Base-by-base conservation (phyloP, 2,888 invertebrate genomes). In the Athrips mouffetella region DNA sequence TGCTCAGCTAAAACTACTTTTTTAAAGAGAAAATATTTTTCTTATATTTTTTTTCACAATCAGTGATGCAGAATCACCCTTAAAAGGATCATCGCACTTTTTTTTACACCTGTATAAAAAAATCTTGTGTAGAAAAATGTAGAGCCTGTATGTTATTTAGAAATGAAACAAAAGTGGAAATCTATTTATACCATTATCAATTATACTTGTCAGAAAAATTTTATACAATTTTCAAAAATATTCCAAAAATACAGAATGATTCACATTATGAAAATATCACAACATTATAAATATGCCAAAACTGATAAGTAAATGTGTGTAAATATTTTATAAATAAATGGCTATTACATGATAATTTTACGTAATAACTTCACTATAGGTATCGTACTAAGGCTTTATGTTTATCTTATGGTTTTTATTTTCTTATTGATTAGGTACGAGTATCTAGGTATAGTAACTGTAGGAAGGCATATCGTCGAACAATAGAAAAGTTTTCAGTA, bases 211-310 rank as follows among this genome's bases (percentile, higher is more conserved):
- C 79, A 68, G 80, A 85, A 85, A 86, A 80, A 81, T 78, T 82
- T 82, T 50, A 79, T 79, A 84, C 76, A 82, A 70, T 73, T 74
- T 75, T 79, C 71, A 76, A 83, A 87, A 77, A 80, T 73, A 73
- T 76, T 77, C 76, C 73, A 83, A 80, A 77, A 79, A 78, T 78
- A 80, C 80, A 81, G 76, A 68, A 77, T 80, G 75, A 83, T 77
- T 78, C 76, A 81, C 81, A 80, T 76, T 79, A 83, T 76, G 79
- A 80, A 77, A 83, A 84, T 80, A 84, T 80, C 73, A 82, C 76
- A 76, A 78, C 73, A 80, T 82, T 53, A 58, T 76, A 85, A 82
- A 85, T 80, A 79, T 73, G 77, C 82, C 83, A 83, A 82, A 82
- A 80, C 60, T 70, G 66, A 77, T 82, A 80, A 50, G 33, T 53